Conservation (phyloP, 1,140 invertebrate species). For the Nebria ingens region DNA sequence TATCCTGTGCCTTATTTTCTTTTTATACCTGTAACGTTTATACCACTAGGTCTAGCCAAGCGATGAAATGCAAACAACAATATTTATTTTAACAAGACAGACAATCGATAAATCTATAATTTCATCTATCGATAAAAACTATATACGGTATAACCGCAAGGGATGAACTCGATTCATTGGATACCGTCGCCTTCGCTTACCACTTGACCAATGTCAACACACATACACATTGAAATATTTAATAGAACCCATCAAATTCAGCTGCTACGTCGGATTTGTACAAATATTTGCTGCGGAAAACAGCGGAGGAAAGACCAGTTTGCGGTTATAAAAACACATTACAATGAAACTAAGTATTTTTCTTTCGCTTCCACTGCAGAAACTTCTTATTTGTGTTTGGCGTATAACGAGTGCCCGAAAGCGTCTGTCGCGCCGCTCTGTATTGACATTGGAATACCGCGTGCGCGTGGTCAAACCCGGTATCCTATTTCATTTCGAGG, state of each 20-base stretch:
- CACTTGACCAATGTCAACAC: conserved; percentile 8
- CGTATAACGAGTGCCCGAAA: no score
- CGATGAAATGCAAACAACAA: conserved; percentile 4
- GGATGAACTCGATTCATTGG: not conserved
- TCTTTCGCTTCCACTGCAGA: no score
- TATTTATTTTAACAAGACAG: conserved; percentile 1
- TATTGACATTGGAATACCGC: no score
- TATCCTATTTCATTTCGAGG: no score
- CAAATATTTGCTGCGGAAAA: not conserved
- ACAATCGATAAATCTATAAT: not conserved
- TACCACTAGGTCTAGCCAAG: no score
- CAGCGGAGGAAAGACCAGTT: not conserved
- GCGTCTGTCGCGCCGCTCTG: no score
- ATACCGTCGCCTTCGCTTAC: not conserved
- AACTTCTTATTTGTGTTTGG: conserved; percentile 8
- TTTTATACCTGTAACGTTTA: no score
- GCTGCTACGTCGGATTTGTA: conserved; percentile 1
- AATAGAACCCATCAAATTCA: conserved; percentile 8
- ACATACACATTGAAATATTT: conserved; percentile 7
- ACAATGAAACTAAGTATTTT: not conserved
- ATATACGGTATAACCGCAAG: no score
- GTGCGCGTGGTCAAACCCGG: no score
- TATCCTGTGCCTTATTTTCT: no score
- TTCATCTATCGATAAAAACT: not conserved
- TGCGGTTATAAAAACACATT: conserved; percentile 5